Base-by-base conservation (phyloP, 2,113 vertebrate species). In the Gavia stellata region DNA sequence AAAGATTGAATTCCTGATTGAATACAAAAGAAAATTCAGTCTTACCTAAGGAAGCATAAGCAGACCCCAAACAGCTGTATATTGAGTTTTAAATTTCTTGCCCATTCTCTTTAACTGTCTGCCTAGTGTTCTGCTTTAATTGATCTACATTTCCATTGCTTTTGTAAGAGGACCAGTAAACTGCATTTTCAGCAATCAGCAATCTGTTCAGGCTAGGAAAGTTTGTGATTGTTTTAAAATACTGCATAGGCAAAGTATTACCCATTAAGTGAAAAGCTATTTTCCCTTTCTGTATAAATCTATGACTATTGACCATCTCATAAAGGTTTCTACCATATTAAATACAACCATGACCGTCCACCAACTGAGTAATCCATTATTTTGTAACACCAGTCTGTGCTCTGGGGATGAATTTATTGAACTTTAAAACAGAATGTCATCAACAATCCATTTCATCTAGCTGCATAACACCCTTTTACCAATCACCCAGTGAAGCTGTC, bases 341-440 rank as follows among this genome's bases (percentile, higher is more conserved):
- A 95, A 94, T 82, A 80, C 68, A 88, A 40, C 31, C 77, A 49
- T 7, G 77, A 79, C 61, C 58, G 81, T 86, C 62, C 36, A 88
- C 78, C 75, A 81, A 59, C 50, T 44, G 63, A 86, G 78, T 61
- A 91, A 96, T 94, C 61, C 67, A 90, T 94, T 95, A 93, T 94
- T 97, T 92, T 90, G 65, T 71, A 94, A 94, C 85, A 81, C 80
- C 47, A 67, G 17, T 47, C 81, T 94, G 31, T 87, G 56, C 94
- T 97, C 85, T 70, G 79, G 85, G 87, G 85, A 88, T 3, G 11
- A 92, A 95, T 97, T 88, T 96, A 97, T 95, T 81, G 96, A 81
- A 92, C 93, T 95, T 96, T 96, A 93, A 97, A 96, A 65, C 36
- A 91, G 78, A 95, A 92, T 92, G 88, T 75, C 91, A 93, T 96